Percentiles rank a stretch among this genome's conserved stretches.
These are phyloP conservation scores for Diglossa brunneiventris DNA, from an alignment of 2,113 vertebrate species.

Conservation along the genomic window DNA sequence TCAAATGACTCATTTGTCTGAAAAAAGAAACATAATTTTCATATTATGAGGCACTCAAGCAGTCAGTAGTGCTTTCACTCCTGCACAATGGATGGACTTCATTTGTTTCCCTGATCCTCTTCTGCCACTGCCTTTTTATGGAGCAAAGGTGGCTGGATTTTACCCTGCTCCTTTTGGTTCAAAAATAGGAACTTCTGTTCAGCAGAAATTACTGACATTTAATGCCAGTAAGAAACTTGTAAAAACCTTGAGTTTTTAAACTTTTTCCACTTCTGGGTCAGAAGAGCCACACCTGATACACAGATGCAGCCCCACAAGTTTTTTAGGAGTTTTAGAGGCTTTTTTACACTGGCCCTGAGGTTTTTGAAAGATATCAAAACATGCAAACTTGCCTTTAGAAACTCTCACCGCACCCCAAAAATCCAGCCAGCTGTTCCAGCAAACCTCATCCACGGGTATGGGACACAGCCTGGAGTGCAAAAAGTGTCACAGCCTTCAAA, in stretches of 20 bases:
- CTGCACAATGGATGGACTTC: background rate
- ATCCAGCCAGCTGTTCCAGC: background rate
- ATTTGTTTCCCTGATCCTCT: background rate
- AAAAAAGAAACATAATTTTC: constrained; percentile 16
- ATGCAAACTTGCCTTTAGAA: background rate
- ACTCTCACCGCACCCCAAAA: background rate
- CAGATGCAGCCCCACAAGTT: background rate
- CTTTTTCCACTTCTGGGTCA: background rate
- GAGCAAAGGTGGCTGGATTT: background rate
- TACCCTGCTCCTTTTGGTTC: background rate
- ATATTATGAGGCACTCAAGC: background rate
- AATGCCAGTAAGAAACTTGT: background rate
- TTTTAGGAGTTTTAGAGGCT: background rate
- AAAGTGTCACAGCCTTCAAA: background rate
- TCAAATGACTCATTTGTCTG: constrained; percentile 9
- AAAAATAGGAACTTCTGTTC: background rate
- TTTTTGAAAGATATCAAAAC: background rate
- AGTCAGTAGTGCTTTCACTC: background rate
- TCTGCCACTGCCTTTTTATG: background rate
- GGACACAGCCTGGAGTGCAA: background rate
- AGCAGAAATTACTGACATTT: background rate
- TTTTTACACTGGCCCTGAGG: background rate
- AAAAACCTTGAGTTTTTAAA: background rate
- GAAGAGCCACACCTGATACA: background rate
- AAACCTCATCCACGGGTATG: background rate